Evolutionary conservation across 1,140 invertebrate genomes (phyloP).

Genomic region (Calephelis virginiensis): DNA sequence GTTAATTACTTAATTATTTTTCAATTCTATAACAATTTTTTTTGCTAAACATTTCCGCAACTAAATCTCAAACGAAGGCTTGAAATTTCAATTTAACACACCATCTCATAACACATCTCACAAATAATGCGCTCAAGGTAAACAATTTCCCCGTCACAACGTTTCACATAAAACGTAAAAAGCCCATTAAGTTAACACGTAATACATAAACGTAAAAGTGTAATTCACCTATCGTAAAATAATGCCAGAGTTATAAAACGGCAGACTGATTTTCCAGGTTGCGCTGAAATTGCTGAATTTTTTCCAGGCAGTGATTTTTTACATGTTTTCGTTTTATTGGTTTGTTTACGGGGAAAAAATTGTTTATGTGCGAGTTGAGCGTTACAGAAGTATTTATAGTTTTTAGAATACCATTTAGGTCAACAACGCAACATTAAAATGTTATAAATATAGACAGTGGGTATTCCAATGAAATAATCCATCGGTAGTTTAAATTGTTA

Average conservation of each 20-base stretch:
- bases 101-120: neutral
- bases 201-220: slow-evolving; percentile 9
- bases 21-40: too few species aligned
- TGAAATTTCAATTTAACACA: neutral
- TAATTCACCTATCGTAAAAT: slow-evolving; percentile 14
- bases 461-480: too few species aligned
- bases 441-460: too few species aligned
- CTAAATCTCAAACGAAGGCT: too few species aligned
- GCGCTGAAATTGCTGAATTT: neutral
- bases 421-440: too few species aligned
- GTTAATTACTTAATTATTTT: too few species aligned
- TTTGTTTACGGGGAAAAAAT: too few species aligned
- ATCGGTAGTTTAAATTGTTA: too few species aligned
- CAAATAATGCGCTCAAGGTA: neutral
- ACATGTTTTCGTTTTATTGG: neutral
- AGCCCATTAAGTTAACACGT: slow-evolving; percentile 16
- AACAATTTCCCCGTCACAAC: slow-evolving; percentile 5
- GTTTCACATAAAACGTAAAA: slow-evolving; percentile 10
- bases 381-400: too few species aligned
- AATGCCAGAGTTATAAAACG: slow-evolving; percentile 2
- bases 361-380: too few species aligned
- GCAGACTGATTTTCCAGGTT: neutral
- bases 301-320: neutral
- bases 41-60: too few species aligned
- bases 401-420: too few species aligned